Evolutionary conservation across 2,888 invertebrate species (phyloP).

Genomic region (Euplagia quadripunctaria): DNA sequence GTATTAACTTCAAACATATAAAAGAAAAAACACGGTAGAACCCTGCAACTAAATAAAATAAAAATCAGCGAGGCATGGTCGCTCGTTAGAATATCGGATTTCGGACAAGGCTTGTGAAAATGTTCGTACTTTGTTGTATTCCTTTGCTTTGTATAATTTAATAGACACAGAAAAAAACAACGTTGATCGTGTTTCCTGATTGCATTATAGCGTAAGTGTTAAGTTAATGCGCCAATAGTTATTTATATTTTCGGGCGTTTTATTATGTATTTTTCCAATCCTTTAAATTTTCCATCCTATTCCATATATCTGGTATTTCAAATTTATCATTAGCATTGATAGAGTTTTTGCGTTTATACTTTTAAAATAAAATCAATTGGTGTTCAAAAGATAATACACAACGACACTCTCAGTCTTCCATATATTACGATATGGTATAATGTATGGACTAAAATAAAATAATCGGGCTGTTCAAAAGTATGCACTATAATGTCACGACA

Average conservation of each 20-base stretch:
- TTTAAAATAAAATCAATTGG: not conserved
- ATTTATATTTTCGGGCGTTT: too few relatives aligned
- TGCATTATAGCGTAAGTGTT: not conserved
- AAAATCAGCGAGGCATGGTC: slow-evolving; percentile 3
- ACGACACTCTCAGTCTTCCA: too few relatives aligned
- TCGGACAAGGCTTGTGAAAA: slow-evolving; percentile 2
- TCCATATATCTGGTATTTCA: too few relatives aligned
- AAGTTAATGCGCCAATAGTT: not conserved
- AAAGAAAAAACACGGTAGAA: not conserved
- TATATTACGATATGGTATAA: too few relatives aligned
- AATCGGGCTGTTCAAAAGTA: not conserved
- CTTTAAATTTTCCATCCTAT: too few relatives aligned
- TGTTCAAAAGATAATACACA: too few relatives aligned
- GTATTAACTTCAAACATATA: not conserved
- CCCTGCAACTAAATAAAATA: slow-evolving; percentile 15
- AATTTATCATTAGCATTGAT: too few relatives aligned
- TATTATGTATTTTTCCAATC: too few relatives aligned
- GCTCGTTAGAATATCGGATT: slow-evolving; percentile 23
- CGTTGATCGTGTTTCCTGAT: not conserved
- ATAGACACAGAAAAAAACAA: not conserved
- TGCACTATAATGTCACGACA: too few relatives aligned
- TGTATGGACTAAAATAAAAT: too few relatives aligned
- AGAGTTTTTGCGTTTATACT: not conserved
- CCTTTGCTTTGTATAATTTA: slow-evolving; percentile 11
- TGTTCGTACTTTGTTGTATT: not conserved